Percentiles rank a stretch among this genome's conserved stretches.
Conservation (phyloP, 2,113 vertebrate species). For the Thamnophis sirtalis region DNA sequence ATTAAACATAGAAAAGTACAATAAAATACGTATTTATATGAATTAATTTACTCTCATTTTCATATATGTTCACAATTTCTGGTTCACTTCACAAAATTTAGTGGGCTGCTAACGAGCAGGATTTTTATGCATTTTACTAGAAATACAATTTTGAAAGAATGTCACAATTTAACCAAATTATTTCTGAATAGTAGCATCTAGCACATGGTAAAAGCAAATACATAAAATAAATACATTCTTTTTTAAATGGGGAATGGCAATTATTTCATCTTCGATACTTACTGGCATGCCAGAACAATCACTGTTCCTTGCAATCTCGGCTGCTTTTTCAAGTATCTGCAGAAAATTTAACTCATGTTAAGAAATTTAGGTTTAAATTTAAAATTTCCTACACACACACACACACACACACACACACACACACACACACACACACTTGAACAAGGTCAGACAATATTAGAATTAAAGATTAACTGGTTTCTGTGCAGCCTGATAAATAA, state of each 20-base stretch:
- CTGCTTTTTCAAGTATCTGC: constrained; percentile 97
- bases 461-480: neutral
- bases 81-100: neutral
- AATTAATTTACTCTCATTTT: neutral
- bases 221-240: neutral
- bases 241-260: neutral
- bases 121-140: neutral
- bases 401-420: neutral
- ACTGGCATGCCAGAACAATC: constrained; percentile 82
- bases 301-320: constrained; percentile 82
- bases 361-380: constrained; percentile 3
- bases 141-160: neutral
- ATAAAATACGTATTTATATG: neutral
- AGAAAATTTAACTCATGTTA: constrained; percentile 29
- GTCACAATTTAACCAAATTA: neutral
- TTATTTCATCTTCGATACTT: constrained; percentile 58
- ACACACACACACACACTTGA: neutral
- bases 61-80: neutral
- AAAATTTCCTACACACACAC: neutral
- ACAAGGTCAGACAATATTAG: neutral
- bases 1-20: neutral
- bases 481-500: neutral
- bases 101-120: neutral
- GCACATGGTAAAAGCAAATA: rapidly evolving
- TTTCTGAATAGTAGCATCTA: neutral